phyloP scores from a whole-genome alignment of 30 jellyfish, hydroid and myxozoan species.

The Rhopilema esculentum region DNA sequence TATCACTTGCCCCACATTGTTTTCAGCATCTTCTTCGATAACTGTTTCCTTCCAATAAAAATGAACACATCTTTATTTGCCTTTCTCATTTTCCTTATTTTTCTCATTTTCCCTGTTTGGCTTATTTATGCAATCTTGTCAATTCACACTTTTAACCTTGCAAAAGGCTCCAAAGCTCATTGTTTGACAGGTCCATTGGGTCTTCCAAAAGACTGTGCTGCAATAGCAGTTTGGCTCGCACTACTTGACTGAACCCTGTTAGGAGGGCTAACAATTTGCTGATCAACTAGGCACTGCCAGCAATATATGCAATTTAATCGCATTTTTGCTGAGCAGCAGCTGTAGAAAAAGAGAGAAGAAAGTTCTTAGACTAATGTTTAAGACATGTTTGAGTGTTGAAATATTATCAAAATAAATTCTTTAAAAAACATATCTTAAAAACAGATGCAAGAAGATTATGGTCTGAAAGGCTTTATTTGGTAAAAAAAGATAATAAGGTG shows the following conservation, averaged over 20 bases:
- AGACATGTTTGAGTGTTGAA: too few relatives aligned
- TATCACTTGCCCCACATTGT: constrained; percentile 46
- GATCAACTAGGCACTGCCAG: constrained; percentile 4
- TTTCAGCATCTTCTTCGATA: constrained; percentile 22
- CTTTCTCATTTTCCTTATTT: not conserved
- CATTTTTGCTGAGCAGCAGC: not conserved
- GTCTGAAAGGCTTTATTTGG: too few relatives aligned
- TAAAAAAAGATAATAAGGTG: too few relatives aligned
- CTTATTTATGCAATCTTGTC: constrained; percentile 20
- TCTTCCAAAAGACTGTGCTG: constrained; percentile 35
- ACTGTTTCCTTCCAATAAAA: constrained; percentile 32
- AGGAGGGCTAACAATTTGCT: not conserved
- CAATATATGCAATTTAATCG: not conserved
- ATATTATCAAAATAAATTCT: too few relatives aligned
- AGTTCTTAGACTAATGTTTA: not conserved
- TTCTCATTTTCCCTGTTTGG: constrained; percentile 10
- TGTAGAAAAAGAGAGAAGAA: not conserved
- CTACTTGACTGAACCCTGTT: not conserved
- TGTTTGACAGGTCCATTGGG: constrained; percentile 14
- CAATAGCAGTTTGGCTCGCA: not conserved
- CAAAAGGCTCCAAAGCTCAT: constrained; percentile 37
- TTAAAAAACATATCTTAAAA: too few relatives aligned
- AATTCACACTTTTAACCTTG: constrained; percentile 32
- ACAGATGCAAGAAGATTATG: too few relatives aligned
- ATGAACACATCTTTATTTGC: not conserved